Evolutionary conservation across 2,113 vertebrate species (phyloP).

Genomic region (Crotalus tigris): DNA sequence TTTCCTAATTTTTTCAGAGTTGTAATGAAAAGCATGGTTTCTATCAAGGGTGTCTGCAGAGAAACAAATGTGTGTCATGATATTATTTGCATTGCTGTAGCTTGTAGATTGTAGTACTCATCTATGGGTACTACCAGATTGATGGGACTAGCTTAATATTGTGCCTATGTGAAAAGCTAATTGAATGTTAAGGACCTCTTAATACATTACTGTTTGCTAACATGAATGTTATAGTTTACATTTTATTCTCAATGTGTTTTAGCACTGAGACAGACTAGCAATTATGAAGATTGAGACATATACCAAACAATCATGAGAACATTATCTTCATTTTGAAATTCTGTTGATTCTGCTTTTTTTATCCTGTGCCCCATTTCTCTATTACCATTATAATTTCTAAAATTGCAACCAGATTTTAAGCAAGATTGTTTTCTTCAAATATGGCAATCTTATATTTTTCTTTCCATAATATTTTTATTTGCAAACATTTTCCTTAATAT

Average conservation of each 20-base stretch:
- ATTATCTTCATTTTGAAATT: not conserved
- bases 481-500: too few species aligned
- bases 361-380: not conserved
- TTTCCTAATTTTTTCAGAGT: not conserved
- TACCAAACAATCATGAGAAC: not conserved
- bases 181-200: not conserved
- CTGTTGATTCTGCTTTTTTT: not conserved
- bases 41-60: not conserved
- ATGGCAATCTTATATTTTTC: not conserved
- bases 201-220: not conserved
- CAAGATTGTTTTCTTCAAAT: not conserved
- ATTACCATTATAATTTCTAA: not conserved
- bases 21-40: not conserved
- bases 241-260: conserved; percentile 2
- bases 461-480: not conserved
- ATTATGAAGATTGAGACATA: not conserved
- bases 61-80: not conserved
- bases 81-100: not conserved
- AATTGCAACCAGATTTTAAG: not conserved
- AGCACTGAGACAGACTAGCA: not conserved
- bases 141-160: not conserved
- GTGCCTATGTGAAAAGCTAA: not conserved
- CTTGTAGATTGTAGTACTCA: not conserved
- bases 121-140: not conserved
- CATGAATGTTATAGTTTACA: not conserved